Evolutionary conservation across 2,797 vertebrate species (phyloP).

Genomic region (Rhodeus uyekii): DNA sequence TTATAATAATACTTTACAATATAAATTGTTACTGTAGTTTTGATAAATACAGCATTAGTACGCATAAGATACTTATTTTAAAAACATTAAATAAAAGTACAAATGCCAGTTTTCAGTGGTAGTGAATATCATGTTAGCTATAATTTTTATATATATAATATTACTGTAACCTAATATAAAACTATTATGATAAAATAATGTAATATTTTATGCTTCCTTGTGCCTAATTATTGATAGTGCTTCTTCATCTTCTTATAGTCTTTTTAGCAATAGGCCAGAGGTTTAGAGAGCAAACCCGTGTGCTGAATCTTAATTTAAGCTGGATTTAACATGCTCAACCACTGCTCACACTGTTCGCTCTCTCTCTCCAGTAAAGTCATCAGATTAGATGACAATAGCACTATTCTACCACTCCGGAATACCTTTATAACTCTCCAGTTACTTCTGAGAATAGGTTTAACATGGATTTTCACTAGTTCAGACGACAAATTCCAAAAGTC

Average conservation of each 20-base stretch:
- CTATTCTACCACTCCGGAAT: constrained; percentile 67
- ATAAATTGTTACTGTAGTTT: background rate
- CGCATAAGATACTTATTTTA: background rate
- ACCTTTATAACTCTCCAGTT: constrained; percentile 69
- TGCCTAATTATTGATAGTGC: background rate
- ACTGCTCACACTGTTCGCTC: constrained; percentile 68
- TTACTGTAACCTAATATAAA: background rate
- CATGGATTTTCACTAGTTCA: constrained; percentile 73
- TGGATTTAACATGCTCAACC: constrained; percentile 61
- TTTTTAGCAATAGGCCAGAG: constrained; percentile 63
- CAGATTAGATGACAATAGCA: constrained; percentile 77
- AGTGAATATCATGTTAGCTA: background rate
- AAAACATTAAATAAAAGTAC: background rate
- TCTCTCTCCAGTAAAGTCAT: constrained; percentile 70
- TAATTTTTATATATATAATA: background rate
- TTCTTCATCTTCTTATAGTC: constrained; percentile 33
- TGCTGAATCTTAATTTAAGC: constrained; percentile 71
- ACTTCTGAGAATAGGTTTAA: constrained; percentile 75
- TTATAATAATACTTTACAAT: background rate
- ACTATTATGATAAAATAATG: background rate
- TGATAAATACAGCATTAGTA: background rate
- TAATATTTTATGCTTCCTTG: background rate
- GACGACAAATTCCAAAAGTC: constrained; percentile 64
- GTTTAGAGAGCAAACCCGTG: constrained; percentile 59
- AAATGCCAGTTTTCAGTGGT: background rate